Base-by-base conservation (phyloP, 2,113 vertebrate species). In the Paracanthobrama guichenoti region DNA sequence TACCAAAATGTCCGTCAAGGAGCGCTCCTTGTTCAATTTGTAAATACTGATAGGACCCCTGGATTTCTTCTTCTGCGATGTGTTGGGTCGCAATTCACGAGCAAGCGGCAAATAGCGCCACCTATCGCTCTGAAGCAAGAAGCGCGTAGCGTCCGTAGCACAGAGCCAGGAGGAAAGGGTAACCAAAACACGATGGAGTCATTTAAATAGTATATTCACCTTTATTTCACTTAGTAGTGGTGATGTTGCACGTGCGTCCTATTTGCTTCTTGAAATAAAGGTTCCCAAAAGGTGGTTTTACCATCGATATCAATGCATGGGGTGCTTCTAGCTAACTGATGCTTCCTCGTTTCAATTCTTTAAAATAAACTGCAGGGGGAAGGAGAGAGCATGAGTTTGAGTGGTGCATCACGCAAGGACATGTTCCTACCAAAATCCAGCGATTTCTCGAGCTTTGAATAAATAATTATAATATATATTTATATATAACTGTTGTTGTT, bases 21-120 rank as follows among this genome's bases (percentile, higher is more conserved):
- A 31, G 18, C 9, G 26, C 8, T 35, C 14, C n/a, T 31, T 31
- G 24, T 14, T 50, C 14, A 20, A 26, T 81, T 13, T 67, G 44
- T 81, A 67, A 67, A 80, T 46, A 81, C 24, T 28, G 79, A 67
- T 0, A 6, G 26, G 3, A 53, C 26, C 24, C 24, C 9, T 18
- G 44, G 79, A 22, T 35, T 79, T 81, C 79, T 53, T 81, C 79
- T 62, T 60, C 55, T 66, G 26, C 48, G 13, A 31, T 67, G 44
- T 31, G 12, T 6, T 42, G 76, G 76, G n/a, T 79, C 9, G 42
- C 16, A 2, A 20, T 20, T 28, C 8, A 6, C 14, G 18, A 2
- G 16, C 31, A 57, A 2, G 20, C 0, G 6, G 22, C 6, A n/a
- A 35, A 67, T 12, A 53, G 26, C 46, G 79, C 79, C 60, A 67